Evolutionary conservation across 1,140 invertebrate species (phyloP).

Genomic region (Diploscapter pachys): DNA sequence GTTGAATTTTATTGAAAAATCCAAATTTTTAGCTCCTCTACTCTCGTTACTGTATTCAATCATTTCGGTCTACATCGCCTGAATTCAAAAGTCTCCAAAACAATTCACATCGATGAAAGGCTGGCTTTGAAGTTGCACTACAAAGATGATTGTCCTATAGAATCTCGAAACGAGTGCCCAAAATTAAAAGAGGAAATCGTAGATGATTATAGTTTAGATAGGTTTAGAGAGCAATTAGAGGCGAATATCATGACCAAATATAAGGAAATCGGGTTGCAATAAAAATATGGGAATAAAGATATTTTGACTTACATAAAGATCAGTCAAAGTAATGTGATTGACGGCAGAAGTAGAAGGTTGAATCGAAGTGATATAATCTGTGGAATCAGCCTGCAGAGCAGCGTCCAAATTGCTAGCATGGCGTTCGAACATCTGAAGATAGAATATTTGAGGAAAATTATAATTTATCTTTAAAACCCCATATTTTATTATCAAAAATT

Average conservation of each 20-base stretch:
- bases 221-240: constrained; percentile 22
- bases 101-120: constrained; percentile 68
- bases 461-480: not conserved
- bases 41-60: constrained; percentile 86
- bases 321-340: constrained; percentile 29
- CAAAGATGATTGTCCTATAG: constrained; percentile 76
- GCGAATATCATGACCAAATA: too few species aligned
- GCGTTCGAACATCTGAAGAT: constrained; percentile 38
- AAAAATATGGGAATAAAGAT: constrained; percentile 20
- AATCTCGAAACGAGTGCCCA: constrained; percentile 42
- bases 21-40: constrained; percentile 5
- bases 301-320: constrained; percentile 36
- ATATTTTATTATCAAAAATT: not conserved
- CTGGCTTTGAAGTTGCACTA: constrained; percentile 89
- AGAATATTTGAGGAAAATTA: not conserved
- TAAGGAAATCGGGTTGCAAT: constrained; percentile 25
- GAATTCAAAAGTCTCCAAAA: constrained; percentile 64
- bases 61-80: constrained; percentile 76
- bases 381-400: constrained; percentile 23
- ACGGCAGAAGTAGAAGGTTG: constrained; percentile 33
- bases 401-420: constrained; percentile 31
- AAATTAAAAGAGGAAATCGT: constrained; percentile 28
- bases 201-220: constrained; percentile 40
- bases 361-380: constrained; percentile 31
- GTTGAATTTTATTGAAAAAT: not conserved